These are phyloP conservation scores for Manacus vitellinus DNA, from an alignment of 2,113 vertebrate genomes.

Conservation along the genomic window DNA sequence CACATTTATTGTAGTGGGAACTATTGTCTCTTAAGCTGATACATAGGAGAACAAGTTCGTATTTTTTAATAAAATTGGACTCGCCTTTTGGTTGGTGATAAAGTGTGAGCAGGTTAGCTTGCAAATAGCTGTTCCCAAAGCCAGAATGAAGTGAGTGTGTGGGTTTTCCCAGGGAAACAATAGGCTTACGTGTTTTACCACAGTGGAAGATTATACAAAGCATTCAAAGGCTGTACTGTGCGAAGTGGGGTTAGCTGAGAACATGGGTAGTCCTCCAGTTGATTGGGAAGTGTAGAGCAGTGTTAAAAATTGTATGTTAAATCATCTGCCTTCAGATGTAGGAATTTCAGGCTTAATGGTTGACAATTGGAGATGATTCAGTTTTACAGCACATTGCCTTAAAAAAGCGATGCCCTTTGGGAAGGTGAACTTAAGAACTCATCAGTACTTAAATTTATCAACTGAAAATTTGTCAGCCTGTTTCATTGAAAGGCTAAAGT, in stretches of 20 bases:
- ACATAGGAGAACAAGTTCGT: background rate
- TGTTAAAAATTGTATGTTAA: background rate
- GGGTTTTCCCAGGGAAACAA: background rate
- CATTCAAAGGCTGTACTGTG: background rate
- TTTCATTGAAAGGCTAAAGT: background rate
- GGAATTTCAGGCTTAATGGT: background rate
- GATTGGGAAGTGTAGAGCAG: background rate
- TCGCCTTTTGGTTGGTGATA: background rate
- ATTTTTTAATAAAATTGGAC: background rate
- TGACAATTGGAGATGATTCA: background rate
- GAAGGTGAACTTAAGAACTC: background rate
- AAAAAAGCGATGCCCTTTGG: background rate
- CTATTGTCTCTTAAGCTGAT: background rate
- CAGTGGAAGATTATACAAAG: background rate
- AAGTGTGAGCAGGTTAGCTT: background rate
- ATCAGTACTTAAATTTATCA: background rate
- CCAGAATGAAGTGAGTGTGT: background rate
- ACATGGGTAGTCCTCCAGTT: background rate
- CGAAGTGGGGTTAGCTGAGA: background rate
- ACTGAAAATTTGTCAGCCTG: background rate
- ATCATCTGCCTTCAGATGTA: background rate
- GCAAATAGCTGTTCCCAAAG: background rate
- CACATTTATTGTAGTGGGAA: background rate
- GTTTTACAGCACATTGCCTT: background rate
- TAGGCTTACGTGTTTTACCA: background rate